Conservation (phyloP, 2,113 vertebrate genomes). For the Lamprologus speciosus region DNA sequence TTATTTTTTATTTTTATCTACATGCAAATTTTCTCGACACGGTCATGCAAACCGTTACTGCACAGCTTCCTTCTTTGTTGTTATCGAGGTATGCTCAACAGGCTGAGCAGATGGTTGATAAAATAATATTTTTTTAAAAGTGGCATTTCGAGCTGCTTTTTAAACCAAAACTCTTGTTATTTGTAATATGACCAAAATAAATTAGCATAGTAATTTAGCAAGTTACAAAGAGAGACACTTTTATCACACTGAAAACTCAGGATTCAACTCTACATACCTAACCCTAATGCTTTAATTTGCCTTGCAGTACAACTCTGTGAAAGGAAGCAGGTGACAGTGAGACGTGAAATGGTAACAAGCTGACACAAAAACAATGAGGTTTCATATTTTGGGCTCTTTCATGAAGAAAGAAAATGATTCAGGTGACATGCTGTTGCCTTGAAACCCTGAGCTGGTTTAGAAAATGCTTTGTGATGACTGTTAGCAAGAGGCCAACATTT, state of each 20-base stretch:
- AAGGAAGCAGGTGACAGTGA: fast-evolving
- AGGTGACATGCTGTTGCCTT: not conserved
- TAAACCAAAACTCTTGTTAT: not conserved
- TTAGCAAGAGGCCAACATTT: not conserved
- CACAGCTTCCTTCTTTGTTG: not conserved
- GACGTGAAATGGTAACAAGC: not conserved
- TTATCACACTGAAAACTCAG: fast-evolving
- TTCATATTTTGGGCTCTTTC: not conserved
- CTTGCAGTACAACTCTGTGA: not conserved
- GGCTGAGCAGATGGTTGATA: not conserved
- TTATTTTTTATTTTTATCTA: not conserved
- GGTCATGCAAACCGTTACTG: not conserved
- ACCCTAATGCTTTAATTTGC: not conserved
- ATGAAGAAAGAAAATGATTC: not conserved
- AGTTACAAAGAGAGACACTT: fast-evolving
- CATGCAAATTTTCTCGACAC: not conserved
- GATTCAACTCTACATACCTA: not conserved
- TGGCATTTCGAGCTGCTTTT: not conserved
- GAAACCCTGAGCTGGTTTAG: not conserved
- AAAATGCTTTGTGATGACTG: not conserved
- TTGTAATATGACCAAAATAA: not conserved
- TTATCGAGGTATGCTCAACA: not conserved
- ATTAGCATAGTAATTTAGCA: not conserved
- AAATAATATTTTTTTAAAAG: fast-evolving
- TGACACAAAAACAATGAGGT: not conserved